Base-by-base conservation (phyloP, 2,888 invertebrate genomes). In the Tupiocoris notatus region DNA sequence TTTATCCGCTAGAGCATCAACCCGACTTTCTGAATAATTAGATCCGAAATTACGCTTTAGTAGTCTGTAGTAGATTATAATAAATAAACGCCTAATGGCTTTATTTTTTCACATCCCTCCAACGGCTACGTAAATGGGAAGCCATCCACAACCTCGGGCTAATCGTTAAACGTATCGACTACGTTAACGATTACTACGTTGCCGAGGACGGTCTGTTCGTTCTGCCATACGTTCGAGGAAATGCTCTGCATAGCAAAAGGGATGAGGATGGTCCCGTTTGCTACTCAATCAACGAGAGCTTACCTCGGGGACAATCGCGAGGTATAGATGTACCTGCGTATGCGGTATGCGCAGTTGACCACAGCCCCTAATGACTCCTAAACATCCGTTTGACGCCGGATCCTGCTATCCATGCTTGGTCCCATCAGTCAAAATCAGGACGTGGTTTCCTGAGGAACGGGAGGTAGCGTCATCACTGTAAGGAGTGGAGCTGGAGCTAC, bases 301-400 rank as follows among this genome's bases (percentile, higher is more conserved):
- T 39, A 39, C 6, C 39, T 39, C 24, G n/a, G 21, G 7, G 56
- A 66, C 56, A 20, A 54, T 54, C 18, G 56, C 9, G 21, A 39
- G 54, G 16, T 21, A 66, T 56, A 56, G 57, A 39, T n/a, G n/a
- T n/a, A n/a, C n/a, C 39, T 39, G 39, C 39, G 39, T 12, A 39
- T 39, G 3, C 6, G 12, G 39, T 39, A 39, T 39, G 39, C 39
- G 39, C 39, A 39, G 39, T 39, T 39, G 39, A 39, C 39, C 39
- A 22, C 1, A 17, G 22, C 59, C 73, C 39, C 62, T 62, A 73
- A 62, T 62, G 20, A 62, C 58, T 12, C 61, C 62, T 73, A 73
- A 73, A 73, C 73, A 73, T 73, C 73, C 73, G 73, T 73, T 73
- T 73, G 73, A 73, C 63, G 73, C 62, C 73, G 54, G 73, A 73